phyloP scores from a whole-genome alignment of 2,113 vertebrate genomes.

The Epinephelus cyanopodus region DNA sequence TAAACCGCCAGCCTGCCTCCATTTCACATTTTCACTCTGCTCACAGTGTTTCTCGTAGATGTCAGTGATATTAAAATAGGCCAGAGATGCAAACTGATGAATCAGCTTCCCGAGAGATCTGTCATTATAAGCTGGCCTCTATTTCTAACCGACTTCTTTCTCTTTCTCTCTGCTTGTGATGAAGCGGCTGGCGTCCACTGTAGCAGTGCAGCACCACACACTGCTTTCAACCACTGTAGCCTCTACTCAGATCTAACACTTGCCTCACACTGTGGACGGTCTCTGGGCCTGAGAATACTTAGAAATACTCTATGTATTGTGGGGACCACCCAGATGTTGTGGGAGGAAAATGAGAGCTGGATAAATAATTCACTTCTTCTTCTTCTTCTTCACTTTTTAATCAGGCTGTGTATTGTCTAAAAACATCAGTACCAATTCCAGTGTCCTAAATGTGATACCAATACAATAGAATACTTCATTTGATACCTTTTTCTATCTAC shows the following conservation, averaged over 20 bases:
- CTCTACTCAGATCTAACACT: background rate
- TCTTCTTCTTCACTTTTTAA: background rate
- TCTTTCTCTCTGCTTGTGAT: background rate
- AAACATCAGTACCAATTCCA: no score
- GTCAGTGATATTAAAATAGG: conserved; percentile 42
- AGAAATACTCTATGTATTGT: background rate
- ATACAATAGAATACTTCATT: no score
- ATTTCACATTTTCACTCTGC: background rate
- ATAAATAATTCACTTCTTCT: background rate
- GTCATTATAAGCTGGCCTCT: conserved; percentile 52
- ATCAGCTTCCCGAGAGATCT: conserved; percentile 53
- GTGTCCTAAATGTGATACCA: no score
- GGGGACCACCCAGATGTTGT: background rate
- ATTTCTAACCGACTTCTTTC: conserved; percentile 23
- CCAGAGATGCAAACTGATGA: conserved; percentile 43
- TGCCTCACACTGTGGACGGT: background rate
- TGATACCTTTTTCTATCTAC: no score
- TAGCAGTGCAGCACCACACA: background rate
- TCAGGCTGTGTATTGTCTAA: no score
- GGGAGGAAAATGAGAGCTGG: background rate
- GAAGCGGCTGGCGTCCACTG: background rate
- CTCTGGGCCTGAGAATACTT: background rate
- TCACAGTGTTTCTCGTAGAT: background rate
- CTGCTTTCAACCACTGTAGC: background rate
- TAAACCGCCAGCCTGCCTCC: background rate